phyloP scores from a whole-genome alignment of 2,888 invertebrate genomes.

The Horisme vitalbata region DNA sequence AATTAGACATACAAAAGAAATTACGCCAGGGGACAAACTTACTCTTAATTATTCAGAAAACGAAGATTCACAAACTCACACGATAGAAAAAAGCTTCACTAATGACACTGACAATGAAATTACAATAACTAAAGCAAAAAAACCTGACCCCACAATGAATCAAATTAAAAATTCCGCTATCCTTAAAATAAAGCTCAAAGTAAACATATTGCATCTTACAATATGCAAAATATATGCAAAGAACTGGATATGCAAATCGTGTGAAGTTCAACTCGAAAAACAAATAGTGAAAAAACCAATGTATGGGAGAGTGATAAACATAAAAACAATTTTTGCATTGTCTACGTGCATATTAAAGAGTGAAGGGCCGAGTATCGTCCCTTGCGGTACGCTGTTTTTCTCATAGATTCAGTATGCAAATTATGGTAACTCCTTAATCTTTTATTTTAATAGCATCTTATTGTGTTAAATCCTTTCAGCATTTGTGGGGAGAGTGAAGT shows the following conservation, averaged over 20 bases:
- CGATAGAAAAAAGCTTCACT: conserved; percentile 64
- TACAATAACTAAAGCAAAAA: conserved; percentile 61
- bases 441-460: conserved; percentile 81
- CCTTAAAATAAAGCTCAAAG: conserved; percentile 75
- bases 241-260: conserved; percentile 81
- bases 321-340: conserved; percentile 77
- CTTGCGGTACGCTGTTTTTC: conserved; percentile 69
- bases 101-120: conserved; percentile 67
- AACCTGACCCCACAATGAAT: conserved; percentile 72
- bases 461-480: conserved; percentile 71
- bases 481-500: conserved; percentile 59
- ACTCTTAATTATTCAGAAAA: conserved; percentile 75
- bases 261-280: conserved; percentile 77
- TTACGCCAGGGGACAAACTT: conserved; percentile 67
- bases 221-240: conserved; percentile 62
- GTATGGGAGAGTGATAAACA: conserved; percentile 74
- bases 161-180: conserved; percentile 67
- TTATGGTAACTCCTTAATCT: conserved; percentile 71
- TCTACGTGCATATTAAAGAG: conserved; percentile 66
- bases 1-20: conserved; percentile 75
- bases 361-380: conserved; percentile 53
- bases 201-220: conserved; percentile 70
- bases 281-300: conserved; percentile 75
- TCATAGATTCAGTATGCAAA: conserved; percentile 75
- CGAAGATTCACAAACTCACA: conserved; percentile 59